Percentiles rank a stretch among this genome's conserved stretches.
Evolutionary conservation across 2,797 vertebrate species (phyloP).

Genomic region (Anguilla obscura): DNA sequence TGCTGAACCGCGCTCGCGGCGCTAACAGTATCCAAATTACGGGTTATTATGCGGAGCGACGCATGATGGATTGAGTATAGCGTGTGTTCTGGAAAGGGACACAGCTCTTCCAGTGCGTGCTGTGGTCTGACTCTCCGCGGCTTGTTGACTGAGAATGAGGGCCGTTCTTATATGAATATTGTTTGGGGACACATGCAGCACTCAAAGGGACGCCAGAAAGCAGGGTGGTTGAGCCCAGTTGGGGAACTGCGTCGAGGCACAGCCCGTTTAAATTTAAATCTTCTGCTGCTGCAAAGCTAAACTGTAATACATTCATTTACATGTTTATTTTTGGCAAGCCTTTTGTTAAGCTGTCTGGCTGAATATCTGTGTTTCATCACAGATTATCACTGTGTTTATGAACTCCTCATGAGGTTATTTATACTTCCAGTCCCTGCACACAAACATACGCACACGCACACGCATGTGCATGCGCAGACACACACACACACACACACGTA

Average conservation of each 20-base stretch:
- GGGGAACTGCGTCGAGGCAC: background rate
- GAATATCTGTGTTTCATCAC: background rate
- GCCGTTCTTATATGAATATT: background rate
- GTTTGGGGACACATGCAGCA: background rate
- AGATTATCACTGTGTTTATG: background rate
- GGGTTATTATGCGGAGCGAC: background rate
- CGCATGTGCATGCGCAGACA: background rate
- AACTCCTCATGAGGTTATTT: background rate
- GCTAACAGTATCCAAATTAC: background rate
- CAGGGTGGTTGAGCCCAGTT: background rate
- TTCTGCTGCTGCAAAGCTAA: background rate
- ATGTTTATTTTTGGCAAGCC: background rate
- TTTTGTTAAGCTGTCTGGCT: background rate
- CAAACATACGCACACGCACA: background rate
- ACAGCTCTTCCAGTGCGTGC: background rate
- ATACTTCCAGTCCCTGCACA: background rate
- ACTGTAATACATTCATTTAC: background rate
- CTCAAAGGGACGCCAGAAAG: background rate
- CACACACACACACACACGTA: background rate
- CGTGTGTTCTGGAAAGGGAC: background rate
- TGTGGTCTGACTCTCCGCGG: background rate
- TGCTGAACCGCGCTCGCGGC: background rate
- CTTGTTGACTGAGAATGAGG: background rate
- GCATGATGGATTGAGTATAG: constrained; percentile 4
- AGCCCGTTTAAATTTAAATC: background rate